Evolutionary conservation across 2,113 vertebrate species (phyloP), one percentile per base, ranked within the genome.

Genomic region (Cnemophilus loriae): DNA sequence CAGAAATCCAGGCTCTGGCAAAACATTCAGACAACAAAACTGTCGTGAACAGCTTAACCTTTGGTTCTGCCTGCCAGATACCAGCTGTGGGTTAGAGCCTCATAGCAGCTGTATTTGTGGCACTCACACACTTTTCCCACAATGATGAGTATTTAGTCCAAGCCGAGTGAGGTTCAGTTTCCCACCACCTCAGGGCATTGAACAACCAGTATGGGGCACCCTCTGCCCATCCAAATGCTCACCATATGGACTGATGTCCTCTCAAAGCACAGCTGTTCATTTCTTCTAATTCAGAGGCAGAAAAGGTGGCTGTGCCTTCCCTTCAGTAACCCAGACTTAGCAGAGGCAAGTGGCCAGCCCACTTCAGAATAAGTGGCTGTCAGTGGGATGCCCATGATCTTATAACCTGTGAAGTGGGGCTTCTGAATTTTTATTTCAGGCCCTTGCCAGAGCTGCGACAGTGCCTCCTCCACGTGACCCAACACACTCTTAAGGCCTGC

Each of bases 361-460:
- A 1, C 24, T 68, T 39, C 27, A 14, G 49, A 71, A 27, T 23
- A 69, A 16, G 6, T 19, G 35, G 11, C 23, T 42, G 7, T 28
- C 46, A 56, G 73, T 0, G 2, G 24, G 8, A 69, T 61, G 23
- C 12, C 55, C 12, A 0, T 5, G 13, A 49, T 14, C 35, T 44
- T 53, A 22, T 1, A 35, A 44, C 0, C 0, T 32, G 28, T 30
- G 35, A 8, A 76, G 47, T 0, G 1, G 11, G 9, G 16, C 49
- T 87, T 60, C 35, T 56, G 22, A 56, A n/a, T 56, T 83, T 83
- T 57, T 39, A 10, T 47, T 86, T 60, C 63, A 73, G 30, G 24
- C 18, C 39, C n/a, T 35, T 64, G 18, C 22, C 3, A 22, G 46
- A 44, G 49, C 5, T 0, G 47, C 81, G 37, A 33, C 19, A 17